Conservation (phyloP, 2,113 vertebrate species). For the Raja brachyura region DNA sequence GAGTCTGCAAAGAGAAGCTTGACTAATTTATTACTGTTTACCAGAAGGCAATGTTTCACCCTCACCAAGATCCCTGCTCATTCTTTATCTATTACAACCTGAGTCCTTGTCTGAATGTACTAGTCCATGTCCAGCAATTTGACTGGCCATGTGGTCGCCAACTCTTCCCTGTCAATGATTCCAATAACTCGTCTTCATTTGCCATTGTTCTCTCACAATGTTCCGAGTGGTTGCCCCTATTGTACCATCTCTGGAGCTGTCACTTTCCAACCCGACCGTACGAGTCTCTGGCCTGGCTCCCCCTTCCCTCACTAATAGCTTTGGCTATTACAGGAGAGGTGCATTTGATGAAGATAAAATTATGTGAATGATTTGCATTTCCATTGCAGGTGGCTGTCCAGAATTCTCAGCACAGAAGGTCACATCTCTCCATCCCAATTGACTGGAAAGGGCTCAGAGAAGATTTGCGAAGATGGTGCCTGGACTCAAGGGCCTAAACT, state of each 20-base stretch:
- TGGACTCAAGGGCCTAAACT: too few relatives aligned
- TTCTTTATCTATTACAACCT: background rate
- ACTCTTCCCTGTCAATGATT: background rate
- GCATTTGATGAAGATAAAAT: background rate
- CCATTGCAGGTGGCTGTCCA: too few relatives aligned
- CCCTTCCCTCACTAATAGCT: background rate
- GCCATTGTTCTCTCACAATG: background rate
- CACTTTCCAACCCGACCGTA: too few relatives aligned
- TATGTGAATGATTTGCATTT: background rate
- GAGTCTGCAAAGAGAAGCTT: background rate
- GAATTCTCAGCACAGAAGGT: too few relatives aligned
- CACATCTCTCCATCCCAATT: too few relatives aligned
- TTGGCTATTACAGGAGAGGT: background rate
- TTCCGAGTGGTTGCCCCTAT: background rate
- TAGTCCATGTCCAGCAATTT: background rate
- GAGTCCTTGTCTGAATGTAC: background rate
- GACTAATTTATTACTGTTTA: background rate
- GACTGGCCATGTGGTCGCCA: background rate
- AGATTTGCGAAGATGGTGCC: too few relatives aligned
- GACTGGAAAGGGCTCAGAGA: too few relatives aligned
- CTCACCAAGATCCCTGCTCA: background rate
- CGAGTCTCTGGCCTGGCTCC: background rate
- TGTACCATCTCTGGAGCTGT: too few relatives aligned
- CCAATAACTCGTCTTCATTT: background rate
- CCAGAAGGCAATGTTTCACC: background rate